Conservation (phyloP, 2,888 invertebrate genomes). For the Hypena proboscidalis region DNA sequence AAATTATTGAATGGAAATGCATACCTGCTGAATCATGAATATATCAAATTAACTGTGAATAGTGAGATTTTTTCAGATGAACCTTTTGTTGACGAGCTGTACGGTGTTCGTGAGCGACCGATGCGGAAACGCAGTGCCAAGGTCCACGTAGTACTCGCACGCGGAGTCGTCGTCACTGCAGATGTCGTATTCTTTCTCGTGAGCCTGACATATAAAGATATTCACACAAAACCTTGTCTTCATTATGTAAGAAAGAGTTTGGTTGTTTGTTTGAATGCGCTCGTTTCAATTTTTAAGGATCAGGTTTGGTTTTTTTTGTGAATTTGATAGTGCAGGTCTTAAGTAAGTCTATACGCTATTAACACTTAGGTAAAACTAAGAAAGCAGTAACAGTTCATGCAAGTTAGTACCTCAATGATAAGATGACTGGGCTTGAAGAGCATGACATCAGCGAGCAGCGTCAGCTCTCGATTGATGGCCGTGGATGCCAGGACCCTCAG, state of each 20-base stretch:
- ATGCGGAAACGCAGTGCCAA: constrained; percentile 65
- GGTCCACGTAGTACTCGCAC: constrained; percentile 65
- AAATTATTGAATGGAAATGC: no score
- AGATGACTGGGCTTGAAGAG: constrained; percentile 55
- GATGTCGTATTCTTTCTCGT: constrained; percentile 70
- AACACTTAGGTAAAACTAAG: no score
- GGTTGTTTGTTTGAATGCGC: no score
- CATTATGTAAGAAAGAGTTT: no score
- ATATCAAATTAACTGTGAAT: background rate
- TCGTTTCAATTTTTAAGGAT: no score
- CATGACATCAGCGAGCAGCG: constrained; percentile 65
- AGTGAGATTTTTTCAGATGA: background rate
- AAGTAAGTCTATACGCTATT: no score
- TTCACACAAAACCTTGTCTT: no score
- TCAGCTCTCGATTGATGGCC: constrained; percentile 54
- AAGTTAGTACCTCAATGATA: constrained; percentile 50
- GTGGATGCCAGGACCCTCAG: constrained; percentile 59
- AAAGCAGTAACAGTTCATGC: no score
- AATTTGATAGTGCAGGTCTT: no score
- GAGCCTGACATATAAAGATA: constrained; percentile 50
- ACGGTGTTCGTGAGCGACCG: constrained; percentile 55
- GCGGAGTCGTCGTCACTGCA: constrained; percentile 60
- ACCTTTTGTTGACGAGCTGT: constrained; percentile 66
- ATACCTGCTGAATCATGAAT: no score
- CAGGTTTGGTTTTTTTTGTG: no score